Base-by-base conservation (phyloP, 2,797 vertebrate genomes). In the Epinephelus malabaricus region DNA sequence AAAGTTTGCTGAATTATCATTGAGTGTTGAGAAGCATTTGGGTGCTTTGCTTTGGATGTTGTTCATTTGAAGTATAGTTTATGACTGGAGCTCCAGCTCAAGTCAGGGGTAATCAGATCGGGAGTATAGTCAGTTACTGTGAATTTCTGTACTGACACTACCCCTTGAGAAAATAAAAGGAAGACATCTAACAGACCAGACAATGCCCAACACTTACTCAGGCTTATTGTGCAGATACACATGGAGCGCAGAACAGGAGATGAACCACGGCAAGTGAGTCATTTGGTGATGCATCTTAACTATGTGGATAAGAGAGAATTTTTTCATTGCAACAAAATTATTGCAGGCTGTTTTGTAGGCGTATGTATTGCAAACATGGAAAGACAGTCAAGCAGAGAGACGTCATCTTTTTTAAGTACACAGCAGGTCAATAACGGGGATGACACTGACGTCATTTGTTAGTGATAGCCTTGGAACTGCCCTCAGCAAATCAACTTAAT, bases 401-500 rank as follows among this genome's bases (percentile, higher is more conserved):
- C 12, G 34, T 76, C 4, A 21, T 60, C 46, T 68, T 58, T 58
- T 68, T 10, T 56, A 15, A 75, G 21, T n/a, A 56, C 46, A 78
- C 50, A 77, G 19, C 21, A 50, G 49, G 46, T 82, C 75, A 17
- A 56, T 73, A 10, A 25, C 21, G 30, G 45, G 73, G 65, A 70
- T 25, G 63, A 60, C 25, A 13, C 34, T 40, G 27, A 76, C 9
- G 30, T 82, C 73, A 82, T 81, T 72, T 63, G 61, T 77, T 69
- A 66, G 63, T 47, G 69, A 82, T 69, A 27, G 43, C 45, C 38
- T 72, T 67, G 25, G 50, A 75, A 50, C 69, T 51, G 30, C 19
- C 49, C 30, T 69, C 47, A 55, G 73, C 27, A 64, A 73, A 76
- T 86, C 73, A 69, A 59, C 60, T 73, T 83, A 69, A 83, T 83